Percentiles rank a stretch among this genome's conserved stretches.
Conservation (phyloP, 2,113 vertebrate species). For the Tauraco erythrolophus region DNA sequence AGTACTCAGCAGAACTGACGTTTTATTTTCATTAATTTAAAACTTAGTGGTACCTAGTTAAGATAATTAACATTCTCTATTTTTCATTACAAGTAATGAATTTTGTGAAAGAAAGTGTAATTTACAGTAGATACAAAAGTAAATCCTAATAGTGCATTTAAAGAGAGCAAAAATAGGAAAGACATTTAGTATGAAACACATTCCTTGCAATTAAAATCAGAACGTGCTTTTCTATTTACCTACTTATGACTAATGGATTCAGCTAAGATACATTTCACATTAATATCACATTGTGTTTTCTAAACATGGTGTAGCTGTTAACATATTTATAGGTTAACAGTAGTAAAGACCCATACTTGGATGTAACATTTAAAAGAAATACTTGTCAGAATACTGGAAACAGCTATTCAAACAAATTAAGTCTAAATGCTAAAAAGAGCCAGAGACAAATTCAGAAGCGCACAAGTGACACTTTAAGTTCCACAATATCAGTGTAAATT, state of each 20-base stretch:
- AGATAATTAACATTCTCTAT: slow-evolving; percentile 7
- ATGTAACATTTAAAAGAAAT: slow-evolving; percentile 21
- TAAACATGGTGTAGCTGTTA: slow-evolving; percentile 37
- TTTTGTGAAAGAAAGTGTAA: slow-evolving; percentile 44
- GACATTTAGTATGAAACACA: slow-evolving; percentile 49
- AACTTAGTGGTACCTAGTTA: neutral
- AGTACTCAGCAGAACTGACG: neutral
- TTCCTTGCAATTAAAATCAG: slow-evolving; percentile 70
- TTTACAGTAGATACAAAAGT: neutral
- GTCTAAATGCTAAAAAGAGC: slow-evolving; percentile 63
- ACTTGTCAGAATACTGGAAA: slow-evolving; percentile 15
- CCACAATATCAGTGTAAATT: slow-evolving; percentile 5
- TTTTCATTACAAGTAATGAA: slow-evolving; percentile 47
- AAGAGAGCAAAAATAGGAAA: slow-evolving; percentile 36
- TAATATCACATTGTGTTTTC: slow-evolving; percentile 70
- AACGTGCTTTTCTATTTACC: slow-evolving; percentile 65
- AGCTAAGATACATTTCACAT: slow-evolving; percentile 64
- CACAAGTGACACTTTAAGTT: neutral
- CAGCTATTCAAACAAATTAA: slow-evolving; percentile 70
- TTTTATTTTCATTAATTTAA: neutral
- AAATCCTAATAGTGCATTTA: neutral
- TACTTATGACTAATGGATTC: slow-evolving; percentile 60
- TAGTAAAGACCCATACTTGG: neutral
- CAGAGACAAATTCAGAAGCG: slow-evolving; percentile 17
- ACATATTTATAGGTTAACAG: slow-evolving; percentile 16